Evolutionary conservation across 2,113 vertebrate genomes (phyloP), one percentile per base, ranked within the genome.

Genomic region (Aegypius monachus): DNA sequence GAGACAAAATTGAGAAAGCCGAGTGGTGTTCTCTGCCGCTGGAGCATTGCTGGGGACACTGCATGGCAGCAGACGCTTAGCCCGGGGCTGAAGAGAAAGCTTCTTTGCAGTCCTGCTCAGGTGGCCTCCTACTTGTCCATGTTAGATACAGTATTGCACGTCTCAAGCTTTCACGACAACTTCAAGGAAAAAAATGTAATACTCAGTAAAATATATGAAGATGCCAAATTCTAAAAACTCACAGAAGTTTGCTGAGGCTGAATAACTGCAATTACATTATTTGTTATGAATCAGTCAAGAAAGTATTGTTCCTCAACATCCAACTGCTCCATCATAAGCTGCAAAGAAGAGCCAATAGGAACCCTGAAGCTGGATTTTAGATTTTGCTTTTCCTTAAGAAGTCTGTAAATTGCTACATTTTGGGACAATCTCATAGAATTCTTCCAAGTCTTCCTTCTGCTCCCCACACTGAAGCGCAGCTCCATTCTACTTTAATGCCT

Each of bases 151-250:
- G 58, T 40, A 70, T 71, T 43, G 6, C 71, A n/a, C 1, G 2
- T 74, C 88, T 95, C 92, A 96, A 95, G 86, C 72, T 86, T 84
- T 80, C 72, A 95, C n/a, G 1, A 92, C 52, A 90, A 81, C 81
- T 93, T 96, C 56, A 94, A 84, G 68, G 75, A 93, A 93, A 85
- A 48, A 96, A 77, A 87, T 83, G 77, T 71, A 93, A 85, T 38
- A 68, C 45, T 59, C 34, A 13, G 36, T 70, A 87, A 91, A 80
- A 93, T 66, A 86, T 11, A 48, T 16, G 31, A 85, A 95, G 95
- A 93, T 93, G 88, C 79, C 95, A 93, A 40, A 92, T 70, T 96
- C 86, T 90, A 70, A 97, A 97, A 94, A 85, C 45, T 92, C 48
- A 62, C 29, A 86, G 48, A 38, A 81, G 16, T 65, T 82, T 83